Base-by-base conservation (phyloP, 2,888 invertebrate species). In the Hirtodrosophila duncani region DNA sequence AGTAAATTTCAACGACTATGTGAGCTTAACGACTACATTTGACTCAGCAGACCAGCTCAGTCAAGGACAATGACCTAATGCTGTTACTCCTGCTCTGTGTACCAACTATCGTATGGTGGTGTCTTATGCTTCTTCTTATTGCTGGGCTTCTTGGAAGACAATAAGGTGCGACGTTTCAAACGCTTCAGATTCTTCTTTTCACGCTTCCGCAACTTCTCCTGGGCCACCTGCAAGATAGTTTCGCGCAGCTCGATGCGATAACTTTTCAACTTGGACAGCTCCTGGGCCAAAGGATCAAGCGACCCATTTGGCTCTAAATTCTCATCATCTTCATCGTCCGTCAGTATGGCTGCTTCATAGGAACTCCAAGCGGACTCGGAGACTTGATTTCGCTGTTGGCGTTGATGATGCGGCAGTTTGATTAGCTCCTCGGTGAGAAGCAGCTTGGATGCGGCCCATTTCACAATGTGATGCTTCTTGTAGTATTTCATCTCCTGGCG, bases 351-450 rank as follows among this genome's bases (percentile, higher is more conserved):
- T 26, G 52, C 10, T 2, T 69, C 63, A 8, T 9, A 45, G 4
- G 41, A 14, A 7, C 67, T 71, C 55, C 75, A 70, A 1, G 13
- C 18, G 8, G 62, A 27, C 13, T 60, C 55, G 3, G 42, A 17
- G 5, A 60, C 26, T 2, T 2, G 6, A 14, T 11, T n/a, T 7
- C 5, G 6, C 7, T 20, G 21, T 3, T n/a, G 9, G 1, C 13
- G 21, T 2, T 50, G 13, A 2, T 33, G 23, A n/a, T 41, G 24
- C 1, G 58, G 46, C 1, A 65, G 46, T 41, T 72, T 80, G 0
- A 83, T 67, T 20, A 83, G 50, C 43, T 83, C 67, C 31, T 83
- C 84, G 29, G 83, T 83, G 2, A 83, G 66, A 1, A 67, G 31
- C 18, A 83, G 30, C 45, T 83, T 83, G 3, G 74, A 53, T 0